phyloP scores from a whole-genome alignment of 2,797 vertebrate genomes.

The Danio aesculapii region DNA sequence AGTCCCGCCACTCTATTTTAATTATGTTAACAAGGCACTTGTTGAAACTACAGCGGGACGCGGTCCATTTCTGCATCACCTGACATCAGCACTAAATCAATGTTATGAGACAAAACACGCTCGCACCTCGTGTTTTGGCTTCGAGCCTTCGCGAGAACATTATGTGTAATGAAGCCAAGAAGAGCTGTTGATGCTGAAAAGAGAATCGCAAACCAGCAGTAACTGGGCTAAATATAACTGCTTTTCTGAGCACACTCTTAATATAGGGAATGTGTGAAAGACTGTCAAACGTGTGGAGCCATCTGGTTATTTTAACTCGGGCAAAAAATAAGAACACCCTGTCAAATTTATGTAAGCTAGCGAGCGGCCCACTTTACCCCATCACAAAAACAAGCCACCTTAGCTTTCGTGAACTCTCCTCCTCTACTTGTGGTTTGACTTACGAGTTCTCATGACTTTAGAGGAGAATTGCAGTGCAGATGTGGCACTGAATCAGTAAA shows the following conservation, averaged over 20 bases:
- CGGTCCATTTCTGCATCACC: constrained; percentile 41
- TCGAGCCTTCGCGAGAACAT: constrained; percentile 30
- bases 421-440: constrained; percentile 21
- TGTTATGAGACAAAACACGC: constrained; percentile 34
- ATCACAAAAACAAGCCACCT: constrained; percentile 26
- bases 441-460: constrained; percentile 19
- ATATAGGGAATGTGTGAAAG: constrained; percentile 79
- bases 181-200: constrained; percentile 65
- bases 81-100: constrained; percentile 36
- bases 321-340: constrained; percentile 75
- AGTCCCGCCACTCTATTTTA: constrained; percentile 1
- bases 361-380: constrained; percentile 49
- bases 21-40: constrained; percentile 32
- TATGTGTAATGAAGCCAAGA: constrained; percentile 64
- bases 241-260: constrained; percentile 80
- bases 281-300: constrained; percentile 77
- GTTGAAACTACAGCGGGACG: constrained; percentile 22
- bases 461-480: constrained; percentile 41
- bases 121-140: constrained; percentile 41
- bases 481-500: constrained; percentile 71
- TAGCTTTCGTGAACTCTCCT: constrained; percentile 13
- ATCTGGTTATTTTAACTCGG: constrained; percentile 75
- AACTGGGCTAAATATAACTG: constrained; percentile 80
- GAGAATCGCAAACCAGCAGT: constrained; percentile 77
- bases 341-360: constrained; percentile 75